phyloP scores from a whole-genome alignment of 2,797 vertebrate species.

The Sorex maritimensis region DNA sequence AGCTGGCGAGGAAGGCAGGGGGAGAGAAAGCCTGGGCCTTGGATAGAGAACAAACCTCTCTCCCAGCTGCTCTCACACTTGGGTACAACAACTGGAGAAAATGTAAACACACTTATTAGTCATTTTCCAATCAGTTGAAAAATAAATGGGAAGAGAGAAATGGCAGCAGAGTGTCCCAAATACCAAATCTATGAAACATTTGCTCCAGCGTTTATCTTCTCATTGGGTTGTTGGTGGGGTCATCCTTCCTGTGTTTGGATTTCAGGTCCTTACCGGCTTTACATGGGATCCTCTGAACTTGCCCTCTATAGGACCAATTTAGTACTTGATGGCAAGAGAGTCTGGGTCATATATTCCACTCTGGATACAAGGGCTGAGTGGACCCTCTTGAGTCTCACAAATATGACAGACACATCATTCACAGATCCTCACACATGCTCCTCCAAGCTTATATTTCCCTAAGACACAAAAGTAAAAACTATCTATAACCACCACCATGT shows the following conservation, averaged over 20 bases:
- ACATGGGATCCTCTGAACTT: neutral
- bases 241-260: conserved; percentile 26
- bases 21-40: neutral
- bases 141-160: conserved; percentile 73
- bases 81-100: conserved; percentile 72
- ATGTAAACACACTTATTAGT: conserved; percentile 75
- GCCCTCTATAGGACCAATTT: neutral
- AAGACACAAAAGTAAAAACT: conserved; percentile 22
- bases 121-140: conserved; percentile 75
- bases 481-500: neutral
- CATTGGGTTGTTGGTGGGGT: neutral
- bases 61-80: conserved; percentile 69
- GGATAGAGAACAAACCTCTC: conserved; percentile 65
- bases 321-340: neutral
- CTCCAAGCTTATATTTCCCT: neutral
- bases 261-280: conserved; percentile 7
- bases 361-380: neutral
- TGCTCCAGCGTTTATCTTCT: neutral
- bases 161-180: conserved; percentile 62
- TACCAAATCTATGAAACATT: conserved; percentile 40
- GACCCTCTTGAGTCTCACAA: neutral
- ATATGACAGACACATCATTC: neutral
- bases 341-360: conserved; percentile 48
- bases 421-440: neutral
- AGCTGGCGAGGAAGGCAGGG: conserved; percentile 30